Base-by-base conservation (phyloP, 2,113 vertebrate genomes). In the Megaleporinus macrocephalus region DNA sequence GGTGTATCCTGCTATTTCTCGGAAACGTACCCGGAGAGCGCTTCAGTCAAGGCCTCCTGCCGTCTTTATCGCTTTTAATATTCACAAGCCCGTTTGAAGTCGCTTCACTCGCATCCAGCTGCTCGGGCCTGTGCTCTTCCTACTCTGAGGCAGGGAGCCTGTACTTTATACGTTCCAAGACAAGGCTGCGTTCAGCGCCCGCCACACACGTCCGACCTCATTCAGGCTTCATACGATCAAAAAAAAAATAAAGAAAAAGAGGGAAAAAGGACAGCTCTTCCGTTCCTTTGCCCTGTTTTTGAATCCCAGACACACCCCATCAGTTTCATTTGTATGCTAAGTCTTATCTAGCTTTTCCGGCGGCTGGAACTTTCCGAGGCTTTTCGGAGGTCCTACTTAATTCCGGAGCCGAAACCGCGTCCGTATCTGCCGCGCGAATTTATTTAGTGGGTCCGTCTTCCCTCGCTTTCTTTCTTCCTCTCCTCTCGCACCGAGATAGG, bases 301-400 rank as follows among this genome's bases (percentile, higher is more conserved):
- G 70, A 81, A 88, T 87, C 84, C 70, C 80, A 75, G 83, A n/a
- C 86, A 84, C 88, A 84, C 76, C 85, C 84, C 66, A 83, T 55
- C 73, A 63, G 68, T 89, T 87, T 85, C 83, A 91, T 90, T 91
- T 84, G 84, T 88, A 92, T 93, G 90, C 87, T 85, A 91, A 92
- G 86, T 88, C 85, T 82, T 81, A 78, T 90, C 87, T 89, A 26
- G 79, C 59, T 86, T 87, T 81, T 15, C n/a, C 87, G 78, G 87
- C 84, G 86, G 84, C 87, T 89, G 87, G 84, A 91, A 86, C 84
- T 89, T 88, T 87, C 27, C 49, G 5, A 30, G 27, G 75, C 75
- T 84, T 76, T 65, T 70, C 36, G 33, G 66, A 70, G 29, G 74
- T 83, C 82, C n/a, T 81, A 73, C 79, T 86, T 83, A 80, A 89